Evolutionary conservation across 2,888 invertebrate genomes (phyloP), one percentile per base, ranked within the genome.

Genomic region (Sphecodes monilicornis): DNA sequence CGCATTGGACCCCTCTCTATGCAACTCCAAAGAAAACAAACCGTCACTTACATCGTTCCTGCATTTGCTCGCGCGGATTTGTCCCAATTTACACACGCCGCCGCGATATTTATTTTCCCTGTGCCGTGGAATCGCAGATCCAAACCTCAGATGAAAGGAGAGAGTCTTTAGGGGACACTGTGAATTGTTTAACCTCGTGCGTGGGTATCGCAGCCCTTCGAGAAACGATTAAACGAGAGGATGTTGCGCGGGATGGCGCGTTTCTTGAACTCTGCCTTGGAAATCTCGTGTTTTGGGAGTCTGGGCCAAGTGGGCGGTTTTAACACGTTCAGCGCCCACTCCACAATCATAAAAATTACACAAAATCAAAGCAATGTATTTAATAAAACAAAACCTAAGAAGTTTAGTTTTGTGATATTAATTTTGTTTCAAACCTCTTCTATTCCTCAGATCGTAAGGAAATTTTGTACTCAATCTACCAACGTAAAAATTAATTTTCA

Each of bases 1-100:
- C 41, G 64, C 0, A 16, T 6, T 18, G 64, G 1, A 18, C 64
- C 64, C 64, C 18, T 64, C 36, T 78, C 76, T 60, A 54, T 41
- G 75, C 66, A 60, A 66, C 41, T 41, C 54, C 43, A 76, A 80
- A 72, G 82, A 85, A 85, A 88, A 85, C 82, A 83, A 88, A 88
- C 71, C 32, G 43, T 11, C 43, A 57, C 54, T 87, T 76, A 72
- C 80, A 69, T 57, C 78, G 77, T 82, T 76, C 57, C 32, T 32
- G 73, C 82, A 73, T 82, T 82, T 80, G 66, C 84, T 64, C 22
- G 39, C 68, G 46, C 78, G 79, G 43, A 77, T 43, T 69, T 73
- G 57, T 46, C 46, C 74, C 57, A 84, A 82, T 84, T 84, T 82
- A 75, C 82, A 39, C 11, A 36, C 18, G 18, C 64, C 64, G 32